Evolutionary conservation across 2,113 vertebrate genomes (phyloP).

Genomic region (Erpornis zantholeuca): DNA sequence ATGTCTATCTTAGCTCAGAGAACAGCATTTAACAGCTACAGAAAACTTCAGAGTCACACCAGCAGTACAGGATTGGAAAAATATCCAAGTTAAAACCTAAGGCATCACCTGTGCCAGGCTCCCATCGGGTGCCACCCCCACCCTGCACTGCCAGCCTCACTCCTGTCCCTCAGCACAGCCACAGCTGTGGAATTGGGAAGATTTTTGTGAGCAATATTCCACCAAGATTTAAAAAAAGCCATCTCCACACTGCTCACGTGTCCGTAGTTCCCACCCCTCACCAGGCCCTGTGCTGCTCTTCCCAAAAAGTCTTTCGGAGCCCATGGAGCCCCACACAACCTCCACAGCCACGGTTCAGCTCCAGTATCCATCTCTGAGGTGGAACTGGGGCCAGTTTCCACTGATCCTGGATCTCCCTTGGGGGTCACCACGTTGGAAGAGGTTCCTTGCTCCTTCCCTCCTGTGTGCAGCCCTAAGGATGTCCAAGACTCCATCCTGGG

Average conservation of each 20-base stretch:
- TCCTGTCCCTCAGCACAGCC: not conserved
- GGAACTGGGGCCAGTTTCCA: not conserved
- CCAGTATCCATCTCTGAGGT: not conserved
- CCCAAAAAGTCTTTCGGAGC: not conserved
- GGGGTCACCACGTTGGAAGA: not conserved
- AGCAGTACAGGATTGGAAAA: too few relatives aligned
- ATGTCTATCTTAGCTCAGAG: too few relatives aligned
- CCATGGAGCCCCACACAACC: not conserved
- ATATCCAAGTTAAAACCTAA: too few relatives aligned
- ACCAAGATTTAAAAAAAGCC: not conserved
- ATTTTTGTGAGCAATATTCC: not conserved
- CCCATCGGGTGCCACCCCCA: not conserved
- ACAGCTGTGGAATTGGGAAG: not conserved
- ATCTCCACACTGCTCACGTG: not conserved
- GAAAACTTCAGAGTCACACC: too few relatives aligned
- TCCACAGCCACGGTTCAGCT: not conserved
- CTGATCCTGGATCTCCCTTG: not conserved
- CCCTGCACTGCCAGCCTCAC: not conserved
- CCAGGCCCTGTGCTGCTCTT: not conserved
- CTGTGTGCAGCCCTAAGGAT: not conserved
- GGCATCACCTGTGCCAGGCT: not conserved
- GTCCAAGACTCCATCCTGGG: not conserved
- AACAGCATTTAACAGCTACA: too few relatives aligned
- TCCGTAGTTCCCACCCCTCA: not conserved
- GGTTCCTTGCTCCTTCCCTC: not conserved